Conservation (phyloP, 2,113 vertebrate species). For the Hipposideros armiger region DNA sequence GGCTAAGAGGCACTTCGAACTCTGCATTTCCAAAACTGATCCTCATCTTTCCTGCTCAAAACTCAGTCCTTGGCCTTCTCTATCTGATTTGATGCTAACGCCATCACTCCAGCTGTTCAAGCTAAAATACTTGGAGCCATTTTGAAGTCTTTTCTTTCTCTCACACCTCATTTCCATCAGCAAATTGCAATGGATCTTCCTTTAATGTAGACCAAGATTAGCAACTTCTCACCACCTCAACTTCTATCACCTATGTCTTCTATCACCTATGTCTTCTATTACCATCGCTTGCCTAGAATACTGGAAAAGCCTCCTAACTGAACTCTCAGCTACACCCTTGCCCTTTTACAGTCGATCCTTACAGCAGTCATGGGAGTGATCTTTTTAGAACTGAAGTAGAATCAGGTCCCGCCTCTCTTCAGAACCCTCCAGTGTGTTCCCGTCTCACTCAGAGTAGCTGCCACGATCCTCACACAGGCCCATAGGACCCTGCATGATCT, state of each 20-base stretch:
- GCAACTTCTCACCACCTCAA: neutral
- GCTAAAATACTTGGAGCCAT: rapidly evolving
- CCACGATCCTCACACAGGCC: rapidly evolving
- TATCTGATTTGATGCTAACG: neutral
- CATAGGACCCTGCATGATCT: rapidly evolving
- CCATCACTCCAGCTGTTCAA: neutral
- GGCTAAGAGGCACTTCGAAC: neutral
- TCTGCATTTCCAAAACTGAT: rapidly evolving
- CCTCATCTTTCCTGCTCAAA: neutral
- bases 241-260: rapidly evolving
- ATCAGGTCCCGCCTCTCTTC: rapidly evolving
- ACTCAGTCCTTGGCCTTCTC: rapidly evolving
- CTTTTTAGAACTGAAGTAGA: rapidly evolving
- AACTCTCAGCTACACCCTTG: neutral
- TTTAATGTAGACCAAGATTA: neutral
- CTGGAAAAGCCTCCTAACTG: neutral
- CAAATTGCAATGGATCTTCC: neutral
- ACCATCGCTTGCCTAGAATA: too few species aligned
- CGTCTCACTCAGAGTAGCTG: neutral
- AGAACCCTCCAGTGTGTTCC: rapidly evolving
- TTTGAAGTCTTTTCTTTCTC: neutral
- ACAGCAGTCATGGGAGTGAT: neutral
- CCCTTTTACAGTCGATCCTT: rapidly evolving
- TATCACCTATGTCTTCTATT: rapidly evolving
- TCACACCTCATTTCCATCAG: rapidly evolving